These are phyloP conservation scores for Pachyramphus minor DNA, from an alignment of 2,113 vertebrate genomes.

Conservation along the genomic window DNA sequence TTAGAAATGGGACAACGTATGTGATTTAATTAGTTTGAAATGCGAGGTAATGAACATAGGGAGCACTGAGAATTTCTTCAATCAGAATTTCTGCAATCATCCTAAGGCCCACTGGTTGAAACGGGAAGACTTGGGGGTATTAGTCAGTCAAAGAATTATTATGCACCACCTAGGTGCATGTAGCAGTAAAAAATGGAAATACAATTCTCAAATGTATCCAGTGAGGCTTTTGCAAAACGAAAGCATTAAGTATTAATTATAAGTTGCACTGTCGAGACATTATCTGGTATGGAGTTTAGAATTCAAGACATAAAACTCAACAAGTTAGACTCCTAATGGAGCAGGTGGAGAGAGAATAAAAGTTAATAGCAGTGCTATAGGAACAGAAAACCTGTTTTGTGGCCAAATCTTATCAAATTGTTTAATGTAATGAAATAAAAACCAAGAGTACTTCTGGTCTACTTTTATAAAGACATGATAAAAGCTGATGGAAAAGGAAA, in stretches of 20 bases:
- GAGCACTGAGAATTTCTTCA: constrained; percentile 51
- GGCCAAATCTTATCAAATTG: neutral
- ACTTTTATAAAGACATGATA: neutral
- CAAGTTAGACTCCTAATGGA: constrained; percentile 7
- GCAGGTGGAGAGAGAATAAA: neutral
- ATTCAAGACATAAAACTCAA: constrained; percentile 28
- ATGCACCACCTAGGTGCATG: constrained; percentile 34
- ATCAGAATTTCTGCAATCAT: constrained; percentile 20
- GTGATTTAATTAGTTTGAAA: constrained; percentile 67
- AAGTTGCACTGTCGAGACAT: constrained; percentile 51
- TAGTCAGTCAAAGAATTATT: constrained; percentile 52
- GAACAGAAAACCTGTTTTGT: neutral
- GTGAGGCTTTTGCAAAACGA: constrained; percentile 23
- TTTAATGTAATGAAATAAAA: neutral
- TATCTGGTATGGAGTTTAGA: constrained; percentile 32
- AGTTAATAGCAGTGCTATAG: neutral
- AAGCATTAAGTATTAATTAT: constrained; percentile 65
- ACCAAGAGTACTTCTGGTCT: neutral
- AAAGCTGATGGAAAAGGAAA: neutral
- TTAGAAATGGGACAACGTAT: constrained; percentile 15
- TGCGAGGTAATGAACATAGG: constrained; percentile 45
- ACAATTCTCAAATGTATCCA: constrained; percentile 21
- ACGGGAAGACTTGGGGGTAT: constrained; percentile 36
- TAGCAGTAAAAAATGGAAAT: constrained; percentile 56
- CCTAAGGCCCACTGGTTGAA: constrained; percentile 8